Evolutionary conservation across 1,140 invertebrate species (phyloP).

Genomic region (Paraescarpia echinospica): DNA sequence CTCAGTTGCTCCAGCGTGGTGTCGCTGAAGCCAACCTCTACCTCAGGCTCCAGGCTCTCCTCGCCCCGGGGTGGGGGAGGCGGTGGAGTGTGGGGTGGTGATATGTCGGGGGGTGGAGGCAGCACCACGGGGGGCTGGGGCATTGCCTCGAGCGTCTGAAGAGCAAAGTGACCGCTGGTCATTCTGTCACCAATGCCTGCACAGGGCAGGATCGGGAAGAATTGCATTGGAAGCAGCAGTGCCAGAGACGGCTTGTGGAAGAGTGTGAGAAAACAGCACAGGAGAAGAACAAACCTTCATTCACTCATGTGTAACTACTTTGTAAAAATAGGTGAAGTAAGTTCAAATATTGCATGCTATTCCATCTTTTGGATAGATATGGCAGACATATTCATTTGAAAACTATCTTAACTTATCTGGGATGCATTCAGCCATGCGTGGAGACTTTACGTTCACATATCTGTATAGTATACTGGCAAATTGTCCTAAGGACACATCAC

Average conservation of each 20-base stretch:
- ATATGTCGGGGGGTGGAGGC: conserved; percentile 30
- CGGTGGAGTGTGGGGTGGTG: conserved; percentile 25
- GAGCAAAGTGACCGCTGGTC: conserved; percentile 4
- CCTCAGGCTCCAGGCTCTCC: not conserved
- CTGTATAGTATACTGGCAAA: too few relatives aligned
- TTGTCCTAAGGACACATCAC: too few relatives aligned
- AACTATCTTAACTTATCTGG: too few relatives aligned
- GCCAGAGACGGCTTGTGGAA: not conserved
- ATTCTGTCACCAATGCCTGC: not conserved
- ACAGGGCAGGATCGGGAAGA: not conserved
- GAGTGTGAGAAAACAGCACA: not conserved
- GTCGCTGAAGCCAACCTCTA: not conserved
- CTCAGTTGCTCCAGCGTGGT: not conserved
- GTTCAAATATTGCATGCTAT: too few relatives aligned
- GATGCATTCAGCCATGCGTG: too few relatives aligned
- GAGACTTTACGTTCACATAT: too few relatives aligned
- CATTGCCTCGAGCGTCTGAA: conserved; percentile 7
- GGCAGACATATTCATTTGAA: too few relatives aligned
- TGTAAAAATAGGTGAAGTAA: too few relatives aligned
- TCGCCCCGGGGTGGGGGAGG: conserved; percentile 23
- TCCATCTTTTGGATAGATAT: too few relatives aligned
- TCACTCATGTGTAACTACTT: too few relatives aligned
- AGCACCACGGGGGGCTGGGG: conserved; percentile 7
- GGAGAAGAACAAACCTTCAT: too few relatives aligned
- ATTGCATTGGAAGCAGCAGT: not conserved